phyloP scores from a whole-genome alignment of 1,140 invertebrate genomes.

The Drosophila ananassae region DNA sequence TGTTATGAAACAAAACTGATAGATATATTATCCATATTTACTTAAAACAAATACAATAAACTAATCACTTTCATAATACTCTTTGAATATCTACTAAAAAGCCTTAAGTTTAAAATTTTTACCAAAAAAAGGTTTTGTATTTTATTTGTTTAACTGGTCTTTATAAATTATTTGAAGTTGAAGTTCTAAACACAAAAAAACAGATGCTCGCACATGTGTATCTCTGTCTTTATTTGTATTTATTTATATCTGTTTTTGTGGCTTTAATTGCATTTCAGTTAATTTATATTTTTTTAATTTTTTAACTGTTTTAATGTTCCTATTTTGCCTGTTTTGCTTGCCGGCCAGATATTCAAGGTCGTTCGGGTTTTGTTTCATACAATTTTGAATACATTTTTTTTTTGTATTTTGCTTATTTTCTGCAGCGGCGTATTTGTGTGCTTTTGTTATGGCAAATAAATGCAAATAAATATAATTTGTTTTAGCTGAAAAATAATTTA shows the following conservation, averaged over 20 bases:
- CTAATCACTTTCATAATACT: too few species aligned
- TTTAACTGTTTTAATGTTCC: constrained; percentile 30
- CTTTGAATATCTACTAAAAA: too few species aligned
- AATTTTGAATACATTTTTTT: constrained; percentile 8
- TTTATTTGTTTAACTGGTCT: constrained; percentile 45
- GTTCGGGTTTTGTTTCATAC: constrained; percentile 45
- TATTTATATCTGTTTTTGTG: constrained; percentile 54
- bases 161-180: constrained; percentile 20
- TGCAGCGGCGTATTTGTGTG: constrained; percentile 10
- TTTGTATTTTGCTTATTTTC: constrained; percentile 7
- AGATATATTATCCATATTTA: too few species aligned
- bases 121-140: not conserved
- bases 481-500: constrained; percentile 54
- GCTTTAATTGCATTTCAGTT: constrained; percentile 41
- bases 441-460: constrained; percentile 58
- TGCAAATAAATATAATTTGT: constrained; percentile 65
- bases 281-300: constrained; percentile 39
- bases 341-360: constrained; percentile 35
- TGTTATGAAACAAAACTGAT: too few species aligned
- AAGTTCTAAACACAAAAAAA: constrained; percentile 44
- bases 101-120: too few species aligned
- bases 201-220: constrained; percentile 28
- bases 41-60: too few species aligned
- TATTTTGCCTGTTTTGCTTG: constrained; percentile 35
- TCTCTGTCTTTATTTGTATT: constrained; percentile 43